Evolutionary conservation across 2,797 vertebrate genomes (phyloP), one percentile per base, ranked within the genome.

Genomic region (Hapalemur alaotrensis): DNA sequence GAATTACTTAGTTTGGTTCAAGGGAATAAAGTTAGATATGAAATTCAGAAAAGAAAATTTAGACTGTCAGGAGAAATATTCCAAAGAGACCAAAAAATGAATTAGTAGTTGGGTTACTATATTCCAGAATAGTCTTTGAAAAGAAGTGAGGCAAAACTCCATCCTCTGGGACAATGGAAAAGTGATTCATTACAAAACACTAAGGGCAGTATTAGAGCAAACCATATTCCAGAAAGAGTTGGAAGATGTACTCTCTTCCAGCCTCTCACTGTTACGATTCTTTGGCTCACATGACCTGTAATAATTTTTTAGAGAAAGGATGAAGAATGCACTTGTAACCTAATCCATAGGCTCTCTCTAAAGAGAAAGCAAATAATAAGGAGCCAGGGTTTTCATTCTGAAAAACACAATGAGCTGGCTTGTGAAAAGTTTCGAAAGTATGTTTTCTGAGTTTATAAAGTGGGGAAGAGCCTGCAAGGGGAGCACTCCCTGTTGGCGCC

Each of bases 41-140:
- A 96, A 91, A 97, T 96, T 93, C 92, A 81, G 92, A 93, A 94
- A 95, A 95, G 89, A 96, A 95, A 95, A 97, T 93, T 82, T 75
- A 73, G 65, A 59, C 75, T 87, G 75, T 89, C 70, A 93, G 57
- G 30, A 96, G 87, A 89, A 95, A 80, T 88, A 93, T 70, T 35
- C 67, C 80, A 85, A 96, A 89, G 91, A 79, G 54, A 96, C 17
- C 50, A 80, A 96, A 92, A 91, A 86, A n/a, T 28, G n/a, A 87
- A 43, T 81, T 85, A 89, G 61, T 20, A 79, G 32, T 78, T 91
- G n/a, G 9, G 48, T 73, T 94, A 41, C 4, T 92, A 17, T 75
- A 84, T 65, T 96, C 57, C 8, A 91, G 59, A 91, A 79, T 2
- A 59, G n/a, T 76, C 30, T 85, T 46, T 73, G 30, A 73, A 76